These are phyloP conservation scores for Temnothorax unifasciatus DNA, from an alignment of 2,888 invertebrate genomes.

Conservation along the genomic window DNA sequence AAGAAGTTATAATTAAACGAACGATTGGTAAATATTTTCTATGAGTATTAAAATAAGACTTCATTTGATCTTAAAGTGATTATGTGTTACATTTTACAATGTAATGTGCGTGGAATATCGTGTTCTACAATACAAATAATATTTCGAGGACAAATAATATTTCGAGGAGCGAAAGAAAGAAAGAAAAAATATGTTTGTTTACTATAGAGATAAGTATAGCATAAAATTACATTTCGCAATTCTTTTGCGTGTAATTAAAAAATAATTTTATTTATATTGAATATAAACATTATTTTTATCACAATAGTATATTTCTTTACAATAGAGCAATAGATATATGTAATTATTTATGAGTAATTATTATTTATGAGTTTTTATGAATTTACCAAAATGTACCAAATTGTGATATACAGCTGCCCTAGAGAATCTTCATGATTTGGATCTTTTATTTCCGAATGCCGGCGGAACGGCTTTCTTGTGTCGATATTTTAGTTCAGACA, in stretches of 20 bases:
- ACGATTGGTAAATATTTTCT: neutral
- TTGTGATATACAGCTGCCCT: conserved; percentile 61
- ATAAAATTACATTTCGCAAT: neutral
- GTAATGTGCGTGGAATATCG: neutral
- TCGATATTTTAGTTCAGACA: conserved; percentile 55
- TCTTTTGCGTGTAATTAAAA: neutral
- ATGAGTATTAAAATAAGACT: neutral
- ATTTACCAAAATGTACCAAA: conserved; percentile 17
- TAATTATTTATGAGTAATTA: neutral
- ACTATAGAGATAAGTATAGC: neutral
- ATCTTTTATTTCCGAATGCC: conserved; percentile 69
- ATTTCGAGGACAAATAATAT: neutral
- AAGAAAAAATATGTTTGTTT: neutral
- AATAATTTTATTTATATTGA: neutral
- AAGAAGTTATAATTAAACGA: conserved; percentile 37
- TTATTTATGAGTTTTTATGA: neutral
- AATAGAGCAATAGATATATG: neutral
- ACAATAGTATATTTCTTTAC: neutral
- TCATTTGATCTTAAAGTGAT: neutral
- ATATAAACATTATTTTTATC: neutral
- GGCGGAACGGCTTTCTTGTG: conserved; percentile 37
- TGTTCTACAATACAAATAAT: neutral
- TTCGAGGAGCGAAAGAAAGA: neutral
- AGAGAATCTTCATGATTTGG: conserved; percentile 74
- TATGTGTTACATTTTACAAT: neutral